A percentile compares a stretch with the other conserved stretches of the same genome.
Evolutionary conservation across 2,797 vertebrate species (phyloP).

Genomic region (Acipenser transmontanus): DNA sequence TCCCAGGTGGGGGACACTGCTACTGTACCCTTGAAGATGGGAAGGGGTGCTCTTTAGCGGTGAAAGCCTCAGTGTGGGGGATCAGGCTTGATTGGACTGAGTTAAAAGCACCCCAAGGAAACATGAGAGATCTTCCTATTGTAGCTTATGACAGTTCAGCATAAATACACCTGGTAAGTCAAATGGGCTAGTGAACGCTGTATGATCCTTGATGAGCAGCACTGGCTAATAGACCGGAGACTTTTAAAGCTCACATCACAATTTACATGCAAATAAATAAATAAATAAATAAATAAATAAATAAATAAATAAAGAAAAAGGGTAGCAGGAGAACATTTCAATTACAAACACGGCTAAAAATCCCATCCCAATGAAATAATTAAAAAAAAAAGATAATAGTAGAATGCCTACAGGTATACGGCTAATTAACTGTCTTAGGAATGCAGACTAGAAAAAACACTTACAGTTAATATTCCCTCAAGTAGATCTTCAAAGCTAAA

Average conservation of each 20-base stretch:
- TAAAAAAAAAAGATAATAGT: conserved; percentile 11
- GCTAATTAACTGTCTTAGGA: conserved; percentile 67
- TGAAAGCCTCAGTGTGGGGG: too few species aligned
- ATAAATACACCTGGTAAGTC: background rate
- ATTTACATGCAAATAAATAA: conserved; percentile 55
- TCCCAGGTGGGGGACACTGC: too few species aligned
- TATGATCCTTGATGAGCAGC: conserved; percentile 48
- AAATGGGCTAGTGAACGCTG: background rate
- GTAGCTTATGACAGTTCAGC: background rate
- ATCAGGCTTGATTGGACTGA: conserved; percentile 24
- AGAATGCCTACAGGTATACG: conserved; percentile 65
- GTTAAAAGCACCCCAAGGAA: conserved; percentile 51
- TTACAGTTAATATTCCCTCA: conserved; percentile 66
- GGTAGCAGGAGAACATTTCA: too few species aligned
- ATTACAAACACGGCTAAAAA: too few species aligned
- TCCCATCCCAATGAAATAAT: too few species aligned
- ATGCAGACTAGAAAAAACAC: conserved; percentile 60
- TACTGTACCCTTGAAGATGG: too few species aligned
- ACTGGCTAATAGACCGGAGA: conserved; percentile 52
- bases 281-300: too few species aligned
- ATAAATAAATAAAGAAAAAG: too few species aligned
- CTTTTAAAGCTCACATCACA: conserved; percentile 49
- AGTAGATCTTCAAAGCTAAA: conserved; percentile 66
- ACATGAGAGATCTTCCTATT: conserved; percentile 36
- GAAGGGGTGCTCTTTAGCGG: too few species aligned